These are phyloP conservation scores for Henricia sp. DNA, from an alignment of 53 echinoderm and acorn worm genomes.

Conservation along the genomic window DNA sequence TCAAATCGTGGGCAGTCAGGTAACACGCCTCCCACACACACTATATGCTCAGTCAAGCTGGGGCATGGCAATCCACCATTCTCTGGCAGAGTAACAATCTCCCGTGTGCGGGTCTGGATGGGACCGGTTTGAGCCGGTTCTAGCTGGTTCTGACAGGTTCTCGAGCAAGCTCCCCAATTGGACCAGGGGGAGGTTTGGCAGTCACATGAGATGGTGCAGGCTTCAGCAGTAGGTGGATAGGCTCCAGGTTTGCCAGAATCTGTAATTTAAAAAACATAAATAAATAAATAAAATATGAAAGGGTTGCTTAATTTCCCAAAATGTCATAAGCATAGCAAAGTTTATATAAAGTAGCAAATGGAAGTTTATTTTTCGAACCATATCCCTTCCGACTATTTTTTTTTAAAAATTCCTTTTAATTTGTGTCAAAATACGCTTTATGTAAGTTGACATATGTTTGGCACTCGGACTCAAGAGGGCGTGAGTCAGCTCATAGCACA, in stretches of 20 bases:
- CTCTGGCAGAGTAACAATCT: slow-evolving; percentile 75
- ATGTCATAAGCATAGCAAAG: no score
- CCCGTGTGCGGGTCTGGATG: slow-evolving; percentile 65
- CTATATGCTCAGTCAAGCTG: slow-evolving; percentile 64
- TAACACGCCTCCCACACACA: slow-evolving; percentile 60
- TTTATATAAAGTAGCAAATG: no score
- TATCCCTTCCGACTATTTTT: no score
- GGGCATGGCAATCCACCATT: slow-evolving; percentile 90
- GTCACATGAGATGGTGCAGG: slow-evolving; percentile 89
- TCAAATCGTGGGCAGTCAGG: slow-evolving; percentile 75
- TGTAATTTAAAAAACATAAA: neutral
- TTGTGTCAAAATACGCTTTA: no score
- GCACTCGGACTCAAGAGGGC: no score
- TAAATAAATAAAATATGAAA: neutral
- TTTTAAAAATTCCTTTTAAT: no score
- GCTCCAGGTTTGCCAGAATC: slow-evolving; percentile 9
- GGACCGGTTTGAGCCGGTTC: slow-evolving; percentile 38
- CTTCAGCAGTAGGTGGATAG: slow-evolving; percentile 26
- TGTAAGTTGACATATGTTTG: no score
- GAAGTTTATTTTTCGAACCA: no score
- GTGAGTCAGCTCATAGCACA: no score
- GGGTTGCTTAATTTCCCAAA: no score
- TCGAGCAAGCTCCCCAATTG: slow-evolving; percentile 77
- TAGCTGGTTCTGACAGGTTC: slow-evolving; percentile 74
- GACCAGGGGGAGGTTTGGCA: slow-evolving; percentile 83